Evolutionary conservation across 2,797 vertebrate genomes (phyloP).

Genomic region (Notoglanidium macrostoma): DNA sequence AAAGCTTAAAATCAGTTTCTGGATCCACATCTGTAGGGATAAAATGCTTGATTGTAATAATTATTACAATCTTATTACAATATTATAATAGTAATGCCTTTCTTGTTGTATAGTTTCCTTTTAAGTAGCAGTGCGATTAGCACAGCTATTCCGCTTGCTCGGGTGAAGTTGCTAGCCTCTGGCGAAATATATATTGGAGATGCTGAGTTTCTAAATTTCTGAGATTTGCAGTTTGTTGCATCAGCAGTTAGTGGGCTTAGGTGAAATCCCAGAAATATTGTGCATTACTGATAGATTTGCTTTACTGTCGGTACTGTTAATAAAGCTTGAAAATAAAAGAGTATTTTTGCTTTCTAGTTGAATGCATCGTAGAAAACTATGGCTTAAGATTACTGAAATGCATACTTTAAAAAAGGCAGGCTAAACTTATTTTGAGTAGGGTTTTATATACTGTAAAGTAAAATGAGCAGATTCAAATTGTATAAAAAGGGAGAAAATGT

Average conservation of each 20-base stretch:
- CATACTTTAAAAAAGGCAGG: not conserved
- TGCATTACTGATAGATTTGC: not conserved
- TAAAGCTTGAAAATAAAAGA: not conserved
- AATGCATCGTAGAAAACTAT: not conserved
- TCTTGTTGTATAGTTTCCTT: not conserved
- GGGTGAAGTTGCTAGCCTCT: not conserved
- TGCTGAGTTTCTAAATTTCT: not conserved
- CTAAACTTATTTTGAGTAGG: not conserved
- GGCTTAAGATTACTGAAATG: not conserved
- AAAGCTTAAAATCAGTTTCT: not conserved
- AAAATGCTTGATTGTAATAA: not conserved
- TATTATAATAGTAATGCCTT: too few relatives aligned
- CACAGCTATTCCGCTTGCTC: conserved; percentile 2
- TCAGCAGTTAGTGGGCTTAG: conserved; percentile 19
- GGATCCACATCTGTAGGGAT: not conserved
- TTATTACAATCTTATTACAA: too few relatives aligned
- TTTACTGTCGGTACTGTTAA: not conserved
- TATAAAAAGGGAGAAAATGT: not conserved
- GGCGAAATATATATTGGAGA: conserved; percentile 9
- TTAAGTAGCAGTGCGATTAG: not conserved
- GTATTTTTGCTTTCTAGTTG: conserved; percentile 1
- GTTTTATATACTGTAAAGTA: not conserved
- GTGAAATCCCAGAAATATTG: not conserved
- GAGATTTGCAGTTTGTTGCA: conserved; percentile 27
- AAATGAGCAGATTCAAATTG: not conserved